Conservation (phyloP, 2,888 invertebrate species). For the Eupithecia tripunctaria region DNA sequence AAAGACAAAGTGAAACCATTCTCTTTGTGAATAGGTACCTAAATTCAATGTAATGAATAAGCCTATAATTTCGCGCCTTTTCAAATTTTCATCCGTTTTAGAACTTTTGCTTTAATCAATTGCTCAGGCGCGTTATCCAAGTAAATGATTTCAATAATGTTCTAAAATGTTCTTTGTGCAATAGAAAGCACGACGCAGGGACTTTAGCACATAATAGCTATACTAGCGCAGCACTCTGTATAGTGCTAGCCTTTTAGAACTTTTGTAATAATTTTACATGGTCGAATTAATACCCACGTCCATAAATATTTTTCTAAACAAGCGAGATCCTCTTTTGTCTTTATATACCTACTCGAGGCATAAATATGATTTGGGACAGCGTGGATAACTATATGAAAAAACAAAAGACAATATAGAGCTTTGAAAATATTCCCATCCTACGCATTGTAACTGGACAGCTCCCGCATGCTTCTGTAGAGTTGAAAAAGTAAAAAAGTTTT, state of each 20-base stretch:
- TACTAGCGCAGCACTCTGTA: too few species aligned
- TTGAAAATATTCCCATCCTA: too few species aligned
- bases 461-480: background rate
- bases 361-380: too few species aligned
- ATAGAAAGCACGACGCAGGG: background rate
- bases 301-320: too few species aligned
- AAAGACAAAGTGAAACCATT: background rate
- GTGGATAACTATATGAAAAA: too few species aligned
- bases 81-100: background rate
- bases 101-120: constrained; percentile 13
- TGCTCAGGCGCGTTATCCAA: constrained; percentile 9
- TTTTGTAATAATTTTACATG: too few species aligned
- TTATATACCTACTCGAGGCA: too few species aligned
- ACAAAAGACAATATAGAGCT: too few species aligned
- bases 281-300: too few species aligned
- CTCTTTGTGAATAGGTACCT: background rate
- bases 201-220: background rate
- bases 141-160: background rate
- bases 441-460: background rate
- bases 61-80: background rate
- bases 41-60: background rate
- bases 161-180: background rate
- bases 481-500: background rate
- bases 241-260: too few species aligned
- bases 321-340: too few species aligned